phyloP scores from a whole-genome alignment of 1,140 invertebrate genomes.

The Atta texana region DNA sequence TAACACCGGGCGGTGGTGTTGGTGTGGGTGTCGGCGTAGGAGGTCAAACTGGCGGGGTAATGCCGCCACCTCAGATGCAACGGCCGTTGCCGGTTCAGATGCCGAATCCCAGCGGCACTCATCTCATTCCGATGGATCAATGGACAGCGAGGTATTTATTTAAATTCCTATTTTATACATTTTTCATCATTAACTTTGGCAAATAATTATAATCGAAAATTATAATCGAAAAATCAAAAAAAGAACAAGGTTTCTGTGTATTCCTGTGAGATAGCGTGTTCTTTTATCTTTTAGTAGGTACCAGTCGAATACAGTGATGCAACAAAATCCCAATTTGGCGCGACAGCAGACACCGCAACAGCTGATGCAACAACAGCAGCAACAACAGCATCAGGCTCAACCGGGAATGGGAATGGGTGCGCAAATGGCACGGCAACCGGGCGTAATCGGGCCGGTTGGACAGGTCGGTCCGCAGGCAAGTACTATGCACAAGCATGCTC shows the following conservation, averaged over 20 bases:
- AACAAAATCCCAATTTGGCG: constrained; percentile 82
- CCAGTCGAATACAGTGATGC: constrained; percentile 83
- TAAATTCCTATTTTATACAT: not conserved
- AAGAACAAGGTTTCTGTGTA: no score
- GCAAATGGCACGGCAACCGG: constrained; percentile 84
- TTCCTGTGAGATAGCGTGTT: not conserved
- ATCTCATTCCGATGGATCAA: constrained; percentile 90
- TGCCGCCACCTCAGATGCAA: constrained; percentile 90
- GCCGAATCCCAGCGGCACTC: constrained; percentile 83
- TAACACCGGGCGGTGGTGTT: constrained; percentile 87
- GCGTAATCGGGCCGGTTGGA: constrained; percentile 85
- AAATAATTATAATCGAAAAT: no score
- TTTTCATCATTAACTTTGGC: not conserved
- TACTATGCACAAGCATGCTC: constrained; percentile 90
- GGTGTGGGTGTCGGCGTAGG: constrained; percentile 83
- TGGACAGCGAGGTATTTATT: constrained; percentile 87
- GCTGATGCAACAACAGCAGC: constrained; percentile 84
- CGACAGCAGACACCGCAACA: constrained; percentile 85
- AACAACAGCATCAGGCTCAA: constrained; percentile 84
- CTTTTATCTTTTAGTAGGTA: constrained; percentile 73
- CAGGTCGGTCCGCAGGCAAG: constrained; percentile 81
- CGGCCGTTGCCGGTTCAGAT: constrained; percentile 86
- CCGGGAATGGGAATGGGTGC: constrained; percentile 83
- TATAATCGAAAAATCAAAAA: not conserved
- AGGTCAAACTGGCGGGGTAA: constrained; percentile 87